These are phyloP conservation scores for Sycophaga agraensis DNA, from an alignment of 1,140 invertebrate genomes.

Conservation along the genomic window DNA sequence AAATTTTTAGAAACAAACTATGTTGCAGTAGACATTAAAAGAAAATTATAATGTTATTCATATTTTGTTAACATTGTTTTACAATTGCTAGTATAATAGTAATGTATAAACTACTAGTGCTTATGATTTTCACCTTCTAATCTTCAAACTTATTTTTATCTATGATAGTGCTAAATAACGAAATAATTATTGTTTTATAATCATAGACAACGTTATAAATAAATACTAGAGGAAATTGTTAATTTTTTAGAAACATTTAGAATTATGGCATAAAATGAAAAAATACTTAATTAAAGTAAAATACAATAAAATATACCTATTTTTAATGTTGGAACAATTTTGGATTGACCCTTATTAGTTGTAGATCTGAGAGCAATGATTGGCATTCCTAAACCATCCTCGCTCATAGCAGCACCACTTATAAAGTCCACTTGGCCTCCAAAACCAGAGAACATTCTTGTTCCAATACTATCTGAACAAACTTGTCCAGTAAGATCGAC, in stretches of 20 bases:
- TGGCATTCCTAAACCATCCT: conserved; percentile 87
- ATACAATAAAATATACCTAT: conserved; percentile 60
- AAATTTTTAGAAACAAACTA: too few relatives aligned
- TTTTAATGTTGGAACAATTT: conserved; percentile 86
- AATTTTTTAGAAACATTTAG: background rate
- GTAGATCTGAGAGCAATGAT: conserved; percentile 89
- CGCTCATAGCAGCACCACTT: conserved; percentile 84
- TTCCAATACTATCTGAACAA: conserved; percentile 87
- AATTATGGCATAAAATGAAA: background rate
- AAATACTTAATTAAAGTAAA: background rate
- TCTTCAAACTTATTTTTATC: too few relatives aligned
- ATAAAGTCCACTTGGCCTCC: conserved; percentile 97
- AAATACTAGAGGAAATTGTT: too few relatives aligned
- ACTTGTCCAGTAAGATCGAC: conserved; percentile 95
- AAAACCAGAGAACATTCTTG: conserved; percentile 88
- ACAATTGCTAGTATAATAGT: too few relatives aligned
- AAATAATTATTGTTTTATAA: too few relatives aligned
- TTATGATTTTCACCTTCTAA: too few relatives aligned
- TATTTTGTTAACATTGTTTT: too few relatives aligned
- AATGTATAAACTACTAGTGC: too few relatives aligned
- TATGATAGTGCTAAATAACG: too few relatives aligned
- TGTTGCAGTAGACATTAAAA: too few relatives aligned
- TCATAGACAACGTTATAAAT: too few relatives aligned
- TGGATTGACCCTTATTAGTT: conserved; percentile 83
- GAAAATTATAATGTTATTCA: too few relatives aligned